Percentiles rank a stretch among this genome's conserved stretches.
These are phyloP conservation scores for Antheraea mylitta DNA, from an alignment of 1,140 invertebrate species.

Conservation along the genomic window DNA sequence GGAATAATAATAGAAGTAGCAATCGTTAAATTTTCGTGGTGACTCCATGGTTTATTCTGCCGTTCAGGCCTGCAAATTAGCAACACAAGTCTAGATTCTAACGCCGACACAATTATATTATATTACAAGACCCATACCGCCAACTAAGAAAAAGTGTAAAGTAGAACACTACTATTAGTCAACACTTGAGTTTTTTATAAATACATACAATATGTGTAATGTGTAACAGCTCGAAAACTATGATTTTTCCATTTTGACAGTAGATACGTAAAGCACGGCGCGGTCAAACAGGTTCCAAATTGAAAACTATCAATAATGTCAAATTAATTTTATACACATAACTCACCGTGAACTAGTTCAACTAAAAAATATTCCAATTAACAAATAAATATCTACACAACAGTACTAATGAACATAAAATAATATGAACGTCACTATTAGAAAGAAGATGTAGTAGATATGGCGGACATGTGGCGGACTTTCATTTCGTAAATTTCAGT, in stretches of 20 bases:
- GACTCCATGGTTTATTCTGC: conserved; percentile 76
- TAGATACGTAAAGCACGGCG: conserved; percentile 47
- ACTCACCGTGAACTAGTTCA: conserved; percentile 61
- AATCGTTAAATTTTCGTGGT: conserved; percentile 86
- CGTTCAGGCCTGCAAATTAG: conserved; percentile 52
- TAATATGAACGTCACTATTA: conserved; percentile 69
- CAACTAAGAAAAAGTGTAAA: conserved; percentile 20
- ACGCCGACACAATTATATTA: conserved; percentile 31
- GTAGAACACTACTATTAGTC: conserved; percentile 20
- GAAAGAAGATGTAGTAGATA: conserved; percentile 72
- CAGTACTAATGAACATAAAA: conserved; percentile 65
- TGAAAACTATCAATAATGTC: conserved; percentile 38
- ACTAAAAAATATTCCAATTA: conserved; percentile 72
- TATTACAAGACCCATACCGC: conserved; percentile 16
- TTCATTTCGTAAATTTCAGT: conserved; percentile 55
- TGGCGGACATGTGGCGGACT: conserved; percentile 74
- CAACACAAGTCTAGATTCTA: conserved; percentile 20
- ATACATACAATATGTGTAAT: conserved; percentile 29
- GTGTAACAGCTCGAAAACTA: conserved; percentile 35
- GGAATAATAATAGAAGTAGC: conserved; percentile 92
- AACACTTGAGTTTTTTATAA: conserved; percentile 20
- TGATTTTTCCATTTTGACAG: conserved; percentile 65
- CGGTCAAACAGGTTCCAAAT: conserved; percentile 50
- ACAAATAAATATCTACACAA: conserved; percentile 65
- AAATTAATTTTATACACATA: conserved; percentile 32